Conservation (phyloP, 2,888 invertebrate species). For the Micoletzkya japonica region DNA sequence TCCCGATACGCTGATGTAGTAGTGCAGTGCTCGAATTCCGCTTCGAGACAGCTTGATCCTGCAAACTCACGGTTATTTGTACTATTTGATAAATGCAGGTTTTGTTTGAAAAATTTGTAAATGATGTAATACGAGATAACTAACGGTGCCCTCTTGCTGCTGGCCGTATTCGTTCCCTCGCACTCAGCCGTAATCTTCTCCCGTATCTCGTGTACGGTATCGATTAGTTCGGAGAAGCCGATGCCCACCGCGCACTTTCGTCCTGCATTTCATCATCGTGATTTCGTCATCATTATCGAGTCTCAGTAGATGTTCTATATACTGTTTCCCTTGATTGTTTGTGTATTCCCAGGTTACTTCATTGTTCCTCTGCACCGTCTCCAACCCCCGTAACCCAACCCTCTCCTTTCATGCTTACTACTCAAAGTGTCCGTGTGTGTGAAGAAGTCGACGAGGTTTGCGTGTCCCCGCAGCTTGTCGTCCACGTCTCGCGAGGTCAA, state of each 20-base stretch:
- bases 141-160: conserved; percentile 15
- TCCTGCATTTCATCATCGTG: background rate
- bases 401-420: conserved; percentile 1
- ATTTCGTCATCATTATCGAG: background rate
- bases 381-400: background rate
- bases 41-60: conserved; percentile 30
- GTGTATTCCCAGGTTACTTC: background rate
- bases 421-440: conserved; percentile 7
- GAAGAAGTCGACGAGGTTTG: conserved; percentile 28
- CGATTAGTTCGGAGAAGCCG: conserved; percentile 29
- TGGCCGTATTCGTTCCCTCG: conserved; percentile 26
- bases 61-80: background rate
- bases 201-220: conserved; percentile 28
- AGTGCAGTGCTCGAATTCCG: conserved; percentile 33
- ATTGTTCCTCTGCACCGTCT: background rate
- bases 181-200: conserved; percentile 24
- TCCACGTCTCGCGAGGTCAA: conserved; percentile 29
- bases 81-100: background rate
- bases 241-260: conserved; percentile 9
- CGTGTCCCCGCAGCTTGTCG: conserved; percentile 25
- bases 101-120: too few relatives aligned
- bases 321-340: background rate
- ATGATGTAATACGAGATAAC: background rate
- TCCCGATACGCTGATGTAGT: conserved; percentile 25
- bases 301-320: background rate